Base-by-base conservation (phyloP, 2,797 vertebrate genomes). In the Channallabes apus region DNA sequence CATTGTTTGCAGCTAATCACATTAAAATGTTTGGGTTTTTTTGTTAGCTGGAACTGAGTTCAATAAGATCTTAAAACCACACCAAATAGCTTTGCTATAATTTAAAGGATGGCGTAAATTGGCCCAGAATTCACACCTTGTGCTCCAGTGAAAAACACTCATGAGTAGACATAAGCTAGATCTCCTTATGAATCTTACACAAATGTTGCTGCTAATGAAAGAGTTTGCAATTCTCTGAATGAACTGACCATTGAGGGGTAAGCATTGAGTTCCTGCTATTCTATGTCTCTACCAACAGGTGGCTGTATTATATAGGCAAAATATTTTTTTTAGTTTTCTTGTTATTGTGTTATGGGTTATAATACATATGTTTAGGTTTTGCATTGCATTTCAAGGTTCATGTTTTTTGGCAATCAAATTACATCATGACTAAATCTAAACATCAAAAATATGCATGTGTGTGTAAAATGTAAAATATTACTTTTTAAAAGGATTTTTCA, bases 251-350 rank as follows among this genome's bases (percentile, higher is more conserved):
- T 20, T 76, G n/a, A 4, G 15, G 12, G 2, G 29, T 22, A 14
- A n/a, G 1, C 5, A 17, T 27, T 3, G 4, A 46, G 59, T 38
- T 17, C n/a, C 8, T 41, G 75, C 68, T 32, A 46, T 84, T 80
- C 62, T 35, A 17, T 3, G 38, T 83, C 46, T 73, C 24, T 29
- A 68, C 75, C 84, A 83, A 79, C 67, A 89, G 83, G 78, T 83
- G 88, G 87, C 85, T 61, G 59, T 85, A 46, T 85, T 56, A 78
- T n/a, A 41, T n/a, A 56, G 22, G 68, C n/a, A 82, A 82, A 54
- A 11, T n/a, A n/a, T n/a, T n/a, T 12, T 61, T 2, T 56, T n/a
- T 27, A 54, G 46, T 54, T 56, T 54, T 51, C 71, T 51, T 73
- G 14, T 17, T 6, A 54, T 51, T 75, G 72, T 54, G 24, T n/a